These are phyloP conservation scores for Carassius auratus DNA, from an alignment of 2,113 vertebrate genomes.

Conservation along the genomic window DNA sequence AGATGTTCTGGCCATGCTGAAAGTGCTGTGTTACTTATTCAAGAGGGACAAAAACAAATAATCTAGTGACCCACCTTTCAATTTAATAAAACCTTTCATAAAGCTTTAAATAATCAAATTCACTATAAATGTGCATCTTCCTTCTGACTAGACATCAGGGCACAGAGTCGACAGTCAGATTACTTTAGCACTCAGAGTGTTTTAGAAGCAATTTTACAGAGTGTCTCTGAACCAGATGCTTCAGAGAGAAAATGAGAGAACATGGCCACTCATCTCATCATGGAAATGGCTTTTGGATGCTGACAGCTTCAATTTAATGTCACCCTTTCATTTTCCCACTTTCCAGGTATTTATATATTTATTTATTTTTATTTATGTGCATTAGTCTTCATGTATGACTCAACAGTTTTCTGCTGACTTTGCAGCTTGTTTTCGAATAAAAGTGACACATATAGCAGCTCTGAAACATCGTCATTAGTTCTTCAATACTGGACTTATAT, in stretches of 20 bases:
- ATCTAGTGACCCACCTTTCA: neutral
- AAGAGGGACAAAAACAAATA: constrained; percentile 79
- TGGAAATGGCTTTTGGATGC: constrained; percentile 28
- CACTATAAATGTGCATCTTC: constrained; percentile 1
- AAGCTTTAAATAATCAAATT: constrained; percentile 2
- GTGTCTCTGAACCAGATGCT: constrained; percentile 8
- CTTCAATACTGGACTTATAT: neutral
- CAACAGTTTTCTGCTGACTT: constrained; percentile 2
- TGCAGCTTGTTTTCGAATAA: constrained; percentile 19
- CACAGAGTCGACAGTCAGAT: neutral
- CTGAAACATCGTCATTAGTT: neutral
- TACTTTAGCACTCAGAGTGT: constrained; percentile 4
- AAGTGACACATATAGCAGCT: neutral
- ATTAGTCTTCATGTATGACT: constrained; percentile 2
- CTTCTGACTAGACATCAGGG: neutral
- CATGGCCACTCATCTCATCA: constrained; percentile 6
- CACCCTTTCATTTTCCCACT: neutral
- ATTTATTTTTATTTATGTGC: neutral
- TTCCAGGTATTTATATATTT: neutral
- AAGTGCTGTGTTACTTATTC: constrained; percentile 85
- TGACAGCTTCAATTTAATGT: constrained; percentile 32
- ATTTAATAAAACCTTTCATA: neutral
- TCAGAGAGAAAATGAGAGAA: constrained; percentile 3
- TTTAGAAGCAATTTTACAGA: constrained; percentile 15
- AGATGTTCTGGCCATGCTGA: constrained; percentile 77